phyloP scores from a whole-genome alignment of 2,113 vertebrate genomes.

The Pionites leucogaster region DNA sequence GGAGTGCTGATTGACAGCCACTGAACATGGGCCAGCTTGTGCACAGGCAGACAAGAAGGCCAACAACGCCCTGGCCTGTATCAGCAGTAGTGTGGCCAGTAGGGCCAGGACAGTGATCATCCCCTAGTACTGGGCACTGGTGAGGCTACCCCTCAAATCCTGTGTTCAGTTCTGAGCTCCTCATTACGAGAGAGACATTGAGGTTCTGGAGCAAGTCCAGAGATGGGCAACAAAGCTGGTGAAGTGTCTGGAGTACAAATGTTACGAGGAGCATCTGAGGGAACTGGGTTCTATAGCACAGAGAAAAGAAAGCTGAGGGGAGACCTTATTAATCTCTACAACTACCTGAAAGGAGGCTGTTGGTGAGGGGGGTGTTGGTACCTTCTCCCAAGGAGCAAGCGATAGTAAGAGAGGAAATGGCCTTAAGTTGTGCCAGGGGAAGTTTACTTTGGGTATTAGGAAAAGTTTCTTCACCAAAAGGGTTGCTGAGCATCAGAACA shows the following conservation, averaged over 20 bases:
- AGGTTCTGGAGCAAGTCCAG: background rate
- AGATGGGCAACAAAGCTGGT: background rate
- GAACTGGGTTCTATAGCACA: background rate
- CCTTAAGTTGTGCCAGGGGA: background rate
- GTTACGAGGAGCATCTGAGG: background rate
- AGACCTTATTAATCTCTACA: accelerated
- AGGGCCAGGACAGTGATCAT: background rate
- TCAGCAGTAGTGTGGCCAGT: background rate
- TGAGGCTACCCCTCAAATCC: background rate
- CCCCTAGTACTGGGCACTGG: background rate
- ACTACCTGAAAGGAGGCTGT: accelerated
- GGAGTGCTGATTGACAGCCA: accelerated
- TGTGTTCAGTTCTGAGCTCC: background rate
- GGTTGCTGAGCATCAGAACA: background rate
- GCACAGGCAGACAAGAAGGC: background rate
- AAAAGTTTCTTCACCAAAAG: background rate
- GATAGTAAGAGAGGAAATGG: background rate
- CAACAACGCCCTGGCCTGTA: background rate
- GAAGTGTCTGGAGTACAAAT: background rate
- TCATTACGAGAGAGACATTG: background rate
- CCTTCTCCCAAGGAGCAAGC: background rate
- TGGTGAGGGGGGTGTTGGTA: accelerated
- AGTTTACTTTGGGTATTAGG: background rate
- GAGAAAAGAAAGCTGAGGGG: background rate
- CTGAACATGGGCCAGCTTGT: background rate